Evolutionary conservation across 1,140 invertebrate species (phyloP), one percentile per base, ranked within the genome.

Genomic region (Drosophila fuyamai): DNA sequence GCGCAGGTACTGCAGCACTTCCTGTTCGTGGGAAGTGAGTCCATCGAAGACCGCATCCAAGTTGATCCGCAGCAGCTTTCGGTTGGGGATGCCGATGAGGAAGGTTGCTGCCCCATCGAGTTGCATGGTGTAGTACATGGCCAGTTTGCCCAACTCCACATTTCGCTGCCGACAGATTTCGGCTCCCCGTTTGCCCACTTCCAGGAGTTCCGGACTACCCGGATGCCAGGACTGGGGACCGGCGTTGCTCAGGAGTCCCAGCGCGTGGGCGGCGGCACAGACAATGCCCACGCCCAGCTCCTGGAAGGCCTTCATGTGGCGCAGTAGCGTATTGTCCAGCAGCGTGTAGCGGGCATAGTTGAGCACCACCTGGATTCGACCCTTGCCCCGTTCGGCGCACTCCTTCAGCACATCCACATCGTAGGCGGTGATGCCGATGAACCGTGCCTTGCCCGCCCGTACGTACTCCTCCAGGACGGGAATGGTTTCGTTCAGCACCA

Each of bases 401-500:
- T 97, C 94, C 92, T 95, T 95, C 63, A 98, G 93, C 9, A 95
- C 92, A 7, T 95, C 94, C 4, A 98, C 92, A 5, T 97, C 96
- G 92, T 98, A 98, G 4, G 97, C 97, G 2, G 97, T 98, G 36
- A 98, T 94, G 1, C 97, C 98, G 60, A 99, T 97, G 81, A 94
- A 96, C 50, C 94, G 94, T 0, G 96, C 96, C 92, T 97, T 98
- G 8, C 97, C 96, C 13, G 95, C 93, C 10, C 94, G 93, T 7
- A 96, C 95, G 10, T 96, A 94, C 81, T 94, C 94, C 62, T 96
- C 94, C 4, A 98, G 90, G 10, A 95, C 95, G 27, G 97, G 97
- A n/a, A 98, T 91, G 0, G 97, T 98, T 93, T 98, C 97, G 27
- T 96, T 96, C 2, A 98, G 76, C 5, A 99, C 94, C 9, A 96